Conservation (phyloP, 1,140 invertebrate species). For the Drosophila lacertosa region DNA sequence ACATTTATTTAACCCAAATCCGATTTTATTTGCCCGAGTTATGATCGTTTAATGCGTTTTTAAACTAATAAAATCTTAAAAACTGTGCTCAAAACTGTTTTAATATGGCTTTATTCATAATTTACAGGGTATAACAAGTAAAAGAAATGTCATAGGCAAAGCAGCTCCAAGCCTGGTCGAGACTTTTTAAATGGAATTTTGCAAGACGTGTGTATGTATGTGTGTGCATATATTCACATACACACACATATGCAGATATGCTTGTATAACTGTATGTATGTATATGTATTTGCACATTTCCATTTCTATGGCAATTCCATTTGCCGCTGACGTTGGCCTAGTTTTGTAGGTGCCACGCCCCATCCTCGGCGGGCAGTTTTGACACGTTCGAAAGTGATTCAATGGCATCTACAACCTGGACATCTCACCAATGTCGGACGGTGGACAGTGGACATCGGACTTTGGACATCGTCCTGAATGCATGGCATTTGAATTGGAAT, state of each 20-base stretch:
- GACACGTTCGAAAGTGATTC: slow-evolving; percentile 56
- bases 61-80: no score
- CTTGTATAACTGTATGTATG: slow-evolving; percentile 3
- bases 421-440: slow-evolving; percentile 10
- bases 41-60: no score
- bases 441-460: slow-evolving; percentile 7
- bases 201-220: slow-evolving; percentile 4
- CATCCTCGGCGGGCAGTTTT: slow-evolving; percentile 29
- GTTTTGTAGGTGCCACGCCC: slow-evolving; percentile 34
- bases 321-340: slow-evolving; percentile 60
- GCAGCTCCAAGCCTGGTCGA: slow-evolving; percentile 3
- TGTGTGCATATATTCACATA: slow-evolving; percentile 6
- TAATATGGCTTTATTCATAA: no score
- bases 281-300: slow-evolving; percentile 34
- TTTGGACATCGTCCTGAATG: background rate
- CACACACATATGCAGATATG: background rate
- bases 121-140: slow-evolving; percentile 9
- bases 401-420: slow-evolving; percentile 40
- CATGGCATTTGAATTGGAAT: slow-evolving; percentile 22
- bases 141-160: slow-evolving; percentile 8
- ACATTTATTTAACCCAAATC: no score
- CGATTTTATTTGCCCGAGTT: no score
- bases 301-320: slow-evolving; percentile 54
- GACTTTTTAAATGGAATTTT: slow-evolving; percentile 14
- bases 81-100: no score